Evolutionary conservation across 53 echinoderm and acorn worm genomes (phyloP).

Genomic region (Crossaster papposus): DNA sequence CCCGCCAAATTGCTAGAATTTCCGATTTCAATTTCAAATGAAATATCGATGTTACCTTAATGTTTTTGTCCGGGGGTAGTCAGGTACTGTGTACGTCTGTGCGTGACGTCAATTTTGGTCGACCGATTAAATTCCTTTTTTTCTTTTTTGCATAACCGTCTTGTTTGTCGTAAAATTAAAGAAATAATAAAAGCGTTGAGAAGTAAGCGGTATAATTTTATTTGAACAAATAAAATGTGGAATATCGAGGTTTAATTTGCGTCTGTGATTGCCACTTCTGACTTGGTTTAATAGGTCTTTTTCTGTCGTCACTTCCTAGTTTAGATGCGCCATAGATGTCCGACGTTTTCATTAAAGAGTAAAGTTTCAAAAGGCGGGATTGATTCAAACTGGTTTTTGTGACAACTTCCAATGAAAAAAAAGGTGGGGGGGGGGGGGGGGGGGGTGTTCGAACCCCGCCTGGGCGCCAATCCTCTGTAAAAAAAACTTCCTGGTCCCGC

Average conservation of each 20-base stretch:
- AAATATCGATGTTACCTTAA: background rate
- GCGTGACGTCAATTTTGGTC: background rate
- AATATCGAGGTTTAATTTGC: background rate
- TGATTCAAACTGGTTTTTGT: too few relatives aligned
- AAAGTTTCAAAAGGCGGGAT: too few relatives aligned
- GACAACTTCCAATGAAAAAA: too few relatives aligned
- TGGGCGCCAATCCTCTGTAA: too few relatives aligned
- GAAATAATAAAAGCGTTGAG: background rate
- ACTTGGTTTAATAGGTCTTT: too few relatives aligned
- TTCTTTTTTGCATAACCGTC: background rate
- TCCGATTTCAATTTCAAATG: conserved; percentile 1
- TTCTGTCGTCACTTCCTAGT: too few relatives aligned
- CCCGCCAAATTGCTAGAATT: background rate
- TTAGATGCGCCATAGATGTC: too few relatives aligned
- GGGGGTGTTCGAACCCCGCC: too few relatives aligned
- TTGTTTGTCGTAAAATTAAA: background rate
- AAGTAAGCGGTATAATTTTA: background rate
- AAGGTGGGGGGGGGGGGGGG: too few relatives aligned
- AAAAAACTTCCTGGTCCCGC: too few relatives aligned
- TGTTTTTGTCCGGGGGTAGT: background rate
- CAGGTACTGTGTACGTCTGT: background rate
- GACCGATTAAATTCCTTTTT: background rate
- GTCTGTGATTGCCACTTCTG: background rate
- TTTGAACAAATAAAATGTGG: background rate
- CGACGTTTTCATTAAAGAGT: too few relatives aligned